Evolutionary conservation across 2,797 vertebrate species (phyloP).

Genomic region (Coranthus polyacanthus): DNA sequence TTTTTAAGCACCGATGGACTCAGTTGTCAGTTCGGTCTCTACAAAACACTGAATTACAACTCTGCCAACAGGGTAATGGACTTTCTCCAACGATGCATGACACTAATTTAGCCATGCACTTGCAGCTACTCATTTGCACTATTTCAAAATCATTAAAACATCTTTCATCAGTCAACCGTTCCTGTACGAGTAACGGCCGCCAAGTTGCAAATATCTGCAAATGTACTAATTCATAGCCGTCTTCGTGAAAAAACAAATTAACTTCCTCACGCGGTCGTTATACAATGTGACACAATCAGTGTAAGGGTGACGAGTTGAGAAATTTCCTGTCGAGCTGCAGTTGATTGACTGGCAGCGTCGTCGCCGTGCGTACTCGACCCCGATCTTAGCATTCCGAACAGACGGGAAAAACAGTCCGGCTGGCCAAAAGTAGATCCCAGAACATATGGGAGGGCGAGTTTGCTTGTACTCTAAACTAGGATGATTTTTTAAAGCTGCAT

Average conservation of each 20-base stretch:
- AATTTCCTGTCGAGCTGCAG: background rate
- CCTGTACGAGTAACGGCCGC: background rate
- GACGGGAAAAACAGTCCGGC: slow-evolving; percentile 40
- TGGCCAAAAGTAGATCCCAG: slow-evolving; percentile 54
- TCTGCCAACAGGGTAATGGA: background rate
- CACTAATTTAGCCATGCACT: background rate
- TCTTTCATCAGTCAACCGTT: background rate
- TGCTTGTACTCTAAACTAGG: slow-evolving; percentile 39
- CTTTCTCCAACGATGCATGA: background rate
- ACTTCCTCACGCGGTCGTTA: background rate
- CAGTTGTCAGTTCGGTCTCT: background rate
- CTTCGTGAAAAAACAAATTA: background rate
- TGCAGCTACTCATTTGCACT: background rate
- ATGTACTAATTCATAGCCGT: background rate
- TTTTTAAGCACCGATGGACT: background rate
- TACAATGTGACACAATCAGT: background rate
- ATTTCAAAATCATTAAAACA: background rate
- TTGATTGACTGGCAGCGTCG: slow-evolving; percentile 1
- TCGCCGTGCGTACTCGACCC: no score
- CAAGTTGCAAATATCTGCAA: background rate
- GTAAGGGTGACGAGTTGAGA: background rate
- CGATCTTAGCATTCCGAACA: slow-evolving; percentile 40
- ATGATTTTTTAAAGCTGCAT: slow-evolving; percentile 40
- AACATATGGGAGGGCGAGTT: slow-evolving; percentile 59
- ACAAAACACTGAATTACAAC: no score